Percentiles rank a stretch among this genome's conserved stretches.
These are phyloP conservation scores for Drosophila kikkawai DNA, from an alignment of 1,140 invertebrate species.

Conservation along the genomic window DNA sequence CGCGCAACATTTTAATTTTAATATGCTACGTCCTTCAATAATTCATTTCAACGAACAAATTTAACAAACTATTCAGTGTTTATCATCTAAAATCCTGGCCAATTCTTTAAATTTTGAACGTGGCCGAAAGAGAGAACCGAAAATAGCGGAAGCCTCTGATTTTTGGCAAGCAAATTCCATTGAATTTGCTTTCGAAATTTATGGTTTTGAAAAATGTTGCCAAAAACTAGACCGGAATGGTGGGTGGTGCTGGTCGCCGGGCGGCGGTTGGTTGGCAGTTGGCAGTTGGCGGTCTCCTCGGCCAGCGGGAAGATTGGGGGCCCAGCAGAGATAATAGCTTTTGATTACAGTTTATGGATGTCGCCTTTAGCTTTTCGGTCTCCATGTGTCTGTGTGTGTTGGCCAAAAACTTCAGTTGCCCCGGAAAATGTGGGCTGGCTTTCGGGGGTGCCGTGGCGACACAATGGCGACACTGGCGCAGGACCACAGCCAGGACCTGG, in stretches of 20 bases:
- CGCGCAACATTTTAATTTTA: slow-evolving; percentile 42
- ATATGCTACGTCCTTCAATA: slow-evolving; percentile 35
- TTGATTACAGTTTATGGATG: slow-evolving; percentile 84
- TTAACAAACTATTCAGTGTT: slow-evolving; percentile 24
- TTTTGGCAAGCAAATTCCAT: slow-evolving; percentile 80
- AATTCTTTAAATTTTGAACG: slow-evolving; percentile 57
- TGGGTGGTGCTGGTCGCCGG: slow-evolving; percentile 26
- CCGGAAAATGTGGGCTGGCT: slow-evolving; percentile 21
- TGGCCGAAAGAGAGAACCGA: background rate
- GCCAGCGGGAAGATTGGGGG: slow-evolving; percentile 11
- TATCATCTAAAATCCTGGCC: slow-evolving; percentile 39
- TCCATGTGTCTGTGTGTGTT: slow-evolving; percentile 27
- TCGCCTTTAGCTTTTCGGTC: slow-evolving; percentile 70
- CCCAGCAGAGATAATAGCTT: slow-evolving; percentile 80
- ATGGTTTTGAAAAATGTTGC: slow-evolving; percentile 77
- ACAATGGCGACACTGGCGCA: slow-evolving; percentile 58
- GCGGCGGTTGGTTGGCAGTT: background rate
- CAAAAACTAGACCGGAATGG: slow-evolving; percentile 72
- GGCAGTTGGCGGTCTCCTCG: background rate
- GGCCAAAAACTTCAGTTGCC: slow-evolving; percentile 56
- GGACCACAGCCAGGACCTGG: slow-evolving; percentile 12
- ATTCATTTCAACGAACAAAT: slow-evolving; percentile 26
- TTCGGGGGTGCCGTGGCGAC: slow-evolving; percentile 65
- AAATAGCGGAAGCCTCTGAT: slow-evolving; percentile 65
- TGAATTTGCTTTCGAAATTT: slow-evolving; percentile 78